Evolutionary conservation across 2,888 invertebrate genomes (phyloP), one percentile per base, ranked within the genome.

Genomic region (Drosophila subsilvestris): DNA sequence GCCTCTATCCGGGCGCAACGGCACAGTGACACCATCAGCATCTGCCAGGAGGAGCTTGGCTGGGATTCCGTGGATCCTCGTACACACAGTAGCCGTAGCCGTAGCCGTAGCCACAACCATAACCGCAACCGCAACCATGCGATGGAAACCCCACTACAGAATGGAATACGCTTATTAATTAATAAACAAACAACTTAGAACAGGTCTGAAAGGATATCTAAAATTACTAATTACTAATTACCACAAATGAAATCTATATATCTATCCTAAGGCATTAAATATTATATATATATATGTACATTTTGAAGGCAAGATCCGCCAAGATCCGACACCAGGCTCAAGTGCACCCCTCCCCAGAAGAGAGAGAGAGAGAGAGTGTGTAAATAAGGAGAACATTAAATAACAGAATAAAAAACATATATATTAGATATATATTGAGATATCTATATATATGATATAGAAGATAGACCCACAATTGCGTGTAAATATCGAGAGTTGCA

Each of bases 111-210:
- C n/a, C n/a, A n/a, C n/a, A n/a, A n/a, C n/a, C n/a, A 37, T 18
- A 54, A 42, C 44, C 22, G 4, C 4, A 57, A 62, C 45, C 48
- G 45, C 14, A 68, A 58, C 54, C 43, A 58, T 25, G 63, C 48
- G 42, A 45, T 14, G 2, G 56, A 72, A 73, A 69, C 55, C 82
- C 84, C 77, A 81, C 86, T 77, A 81, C 74, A 84, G 78, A 86
- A 86, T 84, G 86, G 72, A 86, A 74, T 86, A 87, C 85, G 84
- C 86, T 84, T 86, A 85, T 85, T 84, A 85, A 75, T 75, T 84
- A 62, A 86, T 81, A 62, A 86, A 76, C 8, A 48, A 25, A 59
- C n/a, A 27, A 49, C 55, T 42, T 51, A 61, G 67, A 67, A 29
- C 14, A 53, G 61, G 29, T 37, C 47, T 57, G 49, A 50, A 42